Evolutionary conservation across 2,888 invertebrate species (phyloP).

Genomic region (Myopa tessellatipennis): DNA sequence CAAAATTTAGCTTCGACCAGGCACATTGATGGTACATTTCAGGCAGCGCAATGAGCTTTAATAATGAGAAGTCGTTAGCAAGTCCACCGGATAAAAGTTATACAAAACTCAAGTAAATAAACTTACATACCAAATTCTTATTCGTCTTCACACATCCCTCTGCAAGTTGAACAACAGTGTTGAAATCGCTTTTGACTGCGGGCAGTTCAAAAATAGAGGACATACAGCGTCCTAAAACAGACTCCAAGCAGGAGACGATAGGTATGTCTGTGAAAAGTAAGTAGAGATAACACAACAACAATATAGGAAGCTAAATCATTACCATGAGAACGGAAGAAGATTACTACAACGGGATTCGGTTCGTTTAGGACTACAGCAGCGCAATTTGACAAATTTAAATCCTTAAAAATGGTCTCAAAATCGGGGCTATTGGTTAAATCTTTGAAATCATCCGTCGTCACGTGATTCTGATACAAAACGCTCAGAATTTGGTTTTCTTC

Average conservation of each 20-base stretch:
- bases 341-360: conserved; percentile 23
- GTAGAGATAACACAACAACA: background rate
- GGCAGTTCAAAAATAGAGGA: conserved; percentile 41
- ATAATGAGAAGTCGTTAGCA: conserved; percentile 5
- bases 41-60: conserved; percentile 36
- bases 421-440: background rate
- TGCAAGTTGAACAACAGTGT: conserved; percentile 8
- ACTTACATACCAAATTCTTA: conserved; percentile 16
- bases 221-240: conserved; percentile 44
- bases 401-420: conserved; percentile 26
- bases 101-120: conserved; percentile 10
- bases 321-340: conserved; percentile 43
- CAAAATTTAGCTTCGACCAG: conserved; percentile 53
- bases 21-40: conserved; percentile 48
- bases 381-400: conserved; percentile 46
- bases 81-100: conserved; percentile 14
- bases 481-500: conserved; percentile 42
- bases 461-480: conserved; percentile 37
- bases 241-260: conserved; percentile 44
- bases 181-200: conserved; percentile 35
- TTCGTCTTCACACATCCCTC: background rate
- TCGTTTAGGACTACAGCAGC: conserved; percentile 41
- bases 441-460: conserved; percentile 7
- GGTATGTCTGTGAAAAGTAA: conserved; percentile 34
- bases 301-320: background rate